Conservation (phyloP, 2,797 vertebrate species). For the Eulemur rubriventer region DNA sequence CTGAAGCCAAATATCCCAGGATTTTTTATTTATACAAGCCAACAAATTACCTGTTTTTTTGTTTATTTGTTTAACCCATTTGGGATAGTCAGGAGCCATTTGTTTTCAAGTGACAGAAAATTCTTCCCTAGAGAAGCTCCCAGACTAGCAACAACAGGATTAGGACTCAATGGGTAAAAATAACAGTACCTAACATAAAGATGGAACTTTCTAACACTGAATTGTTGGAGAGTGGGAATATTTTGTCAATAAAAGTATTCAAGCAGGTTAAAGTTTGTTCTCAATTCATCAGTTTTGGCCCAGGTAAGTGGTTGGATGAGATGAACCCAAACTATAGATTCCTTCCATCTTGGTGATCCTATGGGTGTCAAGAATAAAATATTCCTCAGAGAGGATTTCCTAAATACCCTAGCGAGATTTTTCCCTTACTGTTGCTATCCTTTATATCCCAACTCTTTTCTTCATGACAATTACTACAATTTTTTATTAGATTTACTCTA, state of each 20-base stretch:
- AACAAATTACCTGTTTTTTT: not conserved
- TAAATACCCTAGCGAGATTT: not conserved
- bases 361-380: not conserved
- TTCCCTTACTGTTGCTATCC: not conserved
- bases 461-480: not conserved
- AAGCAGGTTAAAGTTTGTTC: not conserved
- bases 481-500: not conserved
- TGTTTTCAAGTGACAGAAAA: constrained; percentile 13
- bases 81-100: not conserved
- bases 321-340: not conserved
- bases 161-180: not conserved
- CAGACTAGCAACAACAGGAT: not conserved
- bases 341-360: not conserved
- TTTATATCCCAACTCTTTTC: not conserved
- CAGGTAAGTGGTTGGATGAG: not conserved
- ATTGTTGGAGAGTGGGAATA: not conserved
- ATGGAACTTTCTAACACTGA: not conserved
- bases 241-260: not conserved
- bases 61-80: not conserved
- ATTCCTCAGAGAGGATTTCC: not conserved
- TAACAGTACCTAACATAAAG: not conserved
- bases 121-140: not conserved
- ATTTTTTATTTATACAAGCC: not conserved
- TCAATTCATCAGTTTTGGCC: not conserved
- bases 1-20: not conserved